Evolutionary conservation across 2,113 vertebrate species (phyloP), one percentile per base, ranked within the genome.

Genomic region (Orthonyx spaldingii): DNA sequence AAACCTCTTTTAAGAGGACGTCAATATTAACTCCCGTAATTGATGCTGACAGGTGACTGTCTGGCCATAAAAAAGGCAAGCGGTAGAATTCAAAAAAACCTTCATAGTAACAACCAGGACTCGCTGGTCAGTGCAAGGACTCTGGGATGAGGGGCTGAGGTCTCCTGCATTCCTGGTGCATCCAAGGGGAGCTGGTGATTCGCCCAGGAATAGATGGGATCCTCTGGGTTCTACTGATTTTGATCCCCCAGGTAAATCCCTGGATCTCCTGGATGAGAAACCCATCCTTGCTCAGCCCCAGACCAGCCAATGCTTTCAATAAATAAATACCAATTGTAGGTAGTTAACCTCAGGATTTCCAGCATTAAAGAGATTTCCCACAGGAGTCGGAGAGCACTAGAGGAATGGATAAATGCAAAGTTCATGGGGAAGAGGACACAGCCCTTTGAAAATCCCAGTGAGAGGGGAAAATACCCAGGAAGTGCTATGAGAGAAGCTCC

Each of bases 1-100:
- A 96, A 96, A 91, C 68, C 77, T 89, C 94, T 74, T 96, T 95
- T 95, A 96, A 59, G 87, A 84, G 81, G 47, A n/a, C 7, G 18
- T 86, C 91, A 90, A 90, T 96, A 90, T 74, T 90, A 81, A 90
- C 60, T 78, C 72, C 71, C 1, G 0, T 90, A 90, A 95, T 77
- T 76, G 84, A 95, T 93, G 93, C 87, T 82, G 93, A 91, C 87
- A 55, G 87, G 70, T 95, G 91, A 59, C 90, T 89, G 90, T 49
- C 89, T 59, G 79, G 14, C 74, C 66, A 46, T 65, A 50, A 70
- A 95, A 94, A 93, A 91, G 85, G 71, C 64, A 94, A 84, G 52
- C 0, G 5, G 44, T 39, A 59, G 35, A 89, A 93, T 95, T n/a
- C 4, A 11, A 41, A 44, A 61, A 70, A 41, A 10, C 3, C 16